Evolutionary conservation across 2,113 vertebrate species (phyloP), one percentile per base, ranked within the genome.

Genomic region (Trochalopteron elliotii): DNA sequence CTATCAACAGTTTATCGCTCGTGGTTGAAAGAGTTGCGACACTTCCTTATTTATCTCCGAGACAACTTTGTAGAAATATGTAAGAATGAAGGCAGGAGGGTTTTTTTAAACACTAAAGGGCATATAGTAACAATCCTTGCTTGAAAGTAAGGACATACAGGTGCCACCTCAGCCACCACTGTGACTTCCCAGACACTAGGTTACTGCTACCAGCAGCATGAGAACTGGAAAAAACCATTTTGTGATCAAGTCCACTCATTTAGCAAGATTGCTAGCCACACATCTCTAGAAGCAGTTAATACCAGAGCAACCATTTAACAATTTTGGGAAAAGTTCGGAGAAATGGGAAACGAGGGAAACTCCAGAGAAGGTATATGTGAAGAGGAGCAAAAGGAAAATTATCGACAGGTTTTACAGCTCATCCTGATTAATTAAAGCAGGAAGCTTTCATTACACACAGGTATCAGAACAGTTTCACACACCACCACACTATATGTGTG

Each of bases 1-100:
- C 94, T 96, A 97, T 97, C 95, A 97, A 96, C 90, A 97, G 83
- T 95, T 97, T 97, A 97, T 96, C 68, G 80, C 85, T 83, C 47
- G 44, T 55, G 97, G 85, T 91, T 97, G 95, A 98, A 92, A 97
- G 96, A 97, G 80, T 84, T 96, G 74, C 78, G 2, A 94, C 90
- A 97, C 91, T 97, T 96, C 93, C 94, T 87, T 80, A 87, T 94
- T 96, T 94, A 96, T 40, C 42, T 17, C 89, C 33, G 11, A 52
- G 52, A 80, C 37, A 42, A 18, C 63, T 89, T 96, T 95, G 57
- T 72, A 89, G 91, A 92, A 95, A 80, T 56, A 93, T 14, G 72
- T 83, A 87, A 70, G 88, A 97, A 91, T 39, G 47, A 96, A 95
- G 67, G 37, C 24, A 56, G 22, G 37, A 20, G 24, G 11, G 45